Evolutionary conservation across 2,113 vertebrate genomes (phyloP).

Genomic region (Collichthys lucidus): DNA sequence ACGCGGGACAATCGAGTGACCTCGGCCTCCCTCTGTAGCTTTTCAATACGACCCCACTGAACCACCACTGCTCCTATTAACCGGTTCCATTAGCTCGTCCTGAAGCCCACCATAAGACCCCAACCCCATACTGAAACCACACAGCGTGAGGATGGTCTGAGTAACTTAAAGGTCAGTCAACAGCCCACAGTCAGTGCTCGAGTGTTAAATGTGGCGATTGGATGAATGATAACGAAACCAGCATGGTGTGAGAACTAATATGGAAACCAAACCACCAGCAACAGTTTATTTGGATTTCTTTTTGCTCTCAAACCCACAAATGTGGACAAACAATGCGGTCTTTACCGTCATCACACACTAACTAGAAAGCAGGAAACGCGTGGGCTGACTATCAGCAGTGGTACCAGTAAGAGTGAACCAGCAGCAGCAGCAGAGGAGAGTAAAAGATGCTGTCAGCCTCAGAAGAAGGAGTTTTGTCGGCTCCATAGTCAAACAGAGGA

Average conservation of each 20-base stretch:
- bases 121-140: conserved; percentile 18
- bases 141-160: conserved; percentile 39
- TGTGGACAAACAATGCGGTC: conserved; percentile 28
- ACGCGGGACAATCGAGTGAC: conserved; percentile 71
- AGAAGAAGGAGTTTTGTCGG: conserved; percentile 42
- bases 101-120: conserved; percentile 32
- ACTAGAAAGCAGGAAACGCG: conserved; percentile 28
- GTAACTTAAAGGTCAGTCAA: conserved; percentile 37
- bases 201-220: conserved; percentile 16
- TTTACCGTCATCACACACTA: background rate
- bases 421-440: background rate
- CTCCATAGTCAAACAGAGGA: conserved; percentile 47
- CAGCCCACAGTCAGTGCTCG: conserved; percentile 17
- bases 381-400: background rate
- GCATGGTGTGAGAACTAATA: background rate
- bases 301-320: background rate
- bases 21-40: conserved; percentile 61
- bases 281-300: background rate
- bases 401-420: background rate
- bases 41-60: conserved; percentile 46
- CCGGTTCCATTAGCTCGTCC: conserved; percentile 57
- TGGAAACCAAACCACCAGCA: background rate
- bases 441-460: conserved; percentile 22
- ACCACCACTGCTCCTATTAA: conserved; percentile 35
- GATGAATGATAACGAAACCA: conserved; percentile 26